phyloP scores from a whole-genome alignment of 2,113 vertebrate species.

The Grus americana region DNA sequence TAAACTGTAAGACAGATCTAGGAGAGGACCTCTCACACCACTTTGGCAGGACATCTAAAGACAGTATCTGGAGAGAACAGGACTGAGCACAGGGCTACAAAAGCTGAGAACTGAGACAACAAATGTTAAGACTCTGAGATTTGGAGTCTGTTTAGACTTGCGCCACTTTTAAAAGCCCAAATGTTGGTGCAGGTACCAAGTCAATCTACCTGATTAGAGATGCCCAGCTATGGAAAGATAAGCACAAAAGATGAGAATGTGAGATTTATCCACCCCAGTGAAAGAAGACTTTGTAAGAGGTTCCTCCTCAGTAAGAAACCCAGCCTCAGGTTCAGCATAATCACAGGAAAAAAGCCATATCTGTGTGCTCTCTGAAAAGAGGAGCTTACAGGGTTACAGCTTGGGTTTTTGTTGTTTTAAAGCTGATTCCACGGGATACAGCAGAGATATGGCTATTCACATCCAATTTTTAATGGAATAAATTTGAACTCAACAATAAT shows the following conservation, averaged over 20 bases:
- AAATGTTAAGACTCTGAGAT: background rate
- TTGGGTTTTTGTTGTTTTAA: background rate
- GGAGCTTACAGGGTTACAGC: background rate
- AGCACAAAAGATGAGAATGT: background rate
- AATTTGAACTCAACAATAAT: background rate
- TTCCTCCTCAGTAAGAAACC: background rate
- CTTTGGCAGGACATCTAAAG: background rate
- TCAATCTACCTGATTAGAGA: background rate
- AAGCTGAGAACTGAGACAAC: background rate
- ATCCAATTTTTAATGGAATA: background rate
- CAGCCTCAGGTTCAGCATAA: background rate
- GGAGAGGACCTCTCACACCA: background rate
- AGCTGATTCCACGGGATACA: background rate
- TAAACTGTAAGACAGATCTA: background rate
- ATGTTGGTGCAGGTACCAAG: background rate
- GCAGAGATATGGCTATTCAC: background rate
- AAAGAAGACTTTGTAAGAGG: background rate
- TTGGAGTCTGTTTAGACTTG: background rate
- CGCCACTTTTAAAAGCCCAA: background rate
- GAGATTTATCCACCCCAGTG: background rate
- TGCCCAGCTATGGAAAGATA: background rate
- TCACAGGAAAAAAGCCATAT: background rate
- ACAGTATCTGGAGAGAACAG: background rate
- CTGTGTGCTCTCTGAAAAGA: background rate
- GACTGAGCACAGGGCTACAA: background rate